phyloP scores from a whole-genome alignment of 2,888 invertebrate genomes.

The Yponomeuta evonymella region DNA sequence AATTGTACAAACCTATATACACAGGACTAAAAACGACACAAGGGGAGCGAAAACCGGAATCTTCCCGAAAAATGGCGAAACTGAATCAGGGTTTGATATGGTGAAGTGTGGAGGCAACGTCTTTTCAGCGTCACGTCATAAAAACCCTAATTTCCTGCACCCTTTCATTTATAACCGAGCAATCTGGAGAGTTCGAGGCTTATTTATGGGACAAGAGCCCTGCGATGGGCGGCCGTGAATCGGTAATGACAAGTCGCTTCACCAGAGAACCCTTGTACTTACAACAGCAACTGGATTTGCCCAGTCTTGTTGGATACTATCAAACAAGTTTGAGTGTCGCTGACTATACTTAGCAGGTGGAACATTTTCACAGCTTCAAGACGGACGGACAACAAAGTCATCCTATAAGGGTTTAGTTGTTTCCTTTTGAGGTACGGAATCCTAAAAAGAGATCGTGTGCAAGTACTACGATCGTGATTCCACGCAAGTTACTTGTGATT shows the following conservation, averaged over 20 bases:
- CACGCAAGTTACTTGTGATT: too few relatives aligned
- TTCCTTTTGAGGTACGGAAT: too few relatives aligned
- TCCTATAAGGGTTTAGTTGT: too few relatives aligned
- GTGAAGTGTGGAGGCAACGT: not conserved
- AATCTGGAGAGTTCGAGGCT: slow-evolving; percentile 67
- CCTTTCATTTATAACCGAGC: slow-evolving; percentile 73
- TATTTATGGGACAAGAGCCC: slow-evolving; percentile 68
- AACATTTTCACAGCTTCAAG: too few relatives aligned
- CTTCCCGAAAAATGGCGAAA: not conserved
- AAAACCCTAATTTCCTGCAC: slow-evolving; percentile 75
- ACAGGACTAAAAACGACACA: slow-evolving; percentile 24
- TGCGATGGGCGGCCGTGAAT: slow-evolving; percentile 69
- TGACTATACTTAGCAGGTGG: too few relatives aligned
- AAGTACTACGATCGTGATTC: too few relatives aligned
- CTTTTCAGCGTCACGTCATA: slow-evolving; percentile 53
- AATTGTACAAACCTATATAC: not conserved
- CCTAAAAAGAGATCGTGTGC: too few relatives aligned
- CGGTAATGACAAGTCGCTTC: slow-evolving; percentile 48
- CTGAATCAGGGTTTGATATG: not conserved
- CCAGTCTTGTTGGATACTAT: too few relatives aligned
- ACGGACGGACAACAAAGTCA: too few relatives aligned
- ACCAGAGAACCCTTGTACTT: not conserved
- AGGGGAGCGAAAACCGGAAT: slow-evolving; percentile 43
- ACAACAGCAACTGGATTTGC: too few relatives aligned
- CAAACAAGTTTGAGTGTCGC: too few relatives aligned